Evolutionary conservation across 2,888 invertebrate genomes (phyloP).

Genomic region (Cheilosia scutellata): DNA sequence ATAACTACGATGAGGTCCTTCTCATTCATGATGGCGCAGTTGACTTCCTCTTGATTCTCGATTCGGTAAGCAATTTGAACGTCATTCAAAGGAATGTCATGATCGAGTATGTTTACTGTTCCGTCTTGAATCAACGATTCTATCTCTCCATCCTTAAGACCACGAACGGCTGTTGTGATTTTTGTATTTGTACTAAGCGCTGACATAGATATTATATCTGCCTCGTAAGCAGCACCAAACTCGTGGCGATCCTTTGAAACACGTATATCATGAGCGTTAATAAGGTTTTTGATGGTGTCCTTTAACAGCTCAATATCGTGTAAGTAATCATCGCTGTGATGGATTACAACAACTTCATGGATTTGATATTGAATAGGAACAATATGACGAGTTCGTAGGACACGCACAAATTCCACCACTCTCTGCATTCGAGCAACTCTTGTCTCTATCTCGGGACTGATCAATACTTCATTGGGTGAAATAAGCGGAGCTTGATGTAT

Average conservation of each 20-base stretch:
- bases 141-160: constrained; percentile 89
- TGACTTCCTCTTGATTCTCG: constrained; percentile 82
- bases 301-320: constrained; percentile 90
- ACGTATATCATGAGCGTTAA: constrained; percentile 21
- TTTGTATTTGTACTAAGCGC: not conserved
- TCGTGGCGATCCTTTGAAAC: not conserved
- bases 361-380: constrained; percentile 97
- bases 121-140: constrained; percentile 89
- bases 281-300: constrained; percentile 89
- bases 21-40: constrained; percentile 94
- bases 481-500: constrained; percentile 95
- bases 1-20: constrained; percentile 93
- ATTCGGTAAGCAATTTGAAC: constrained; percentile 87
- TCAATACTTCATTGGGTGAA: constrained; percentile 87
- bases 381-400: constrained; percentile 94
- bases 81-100: constrained; percentile 90
- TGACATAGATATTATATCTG: not conserved
- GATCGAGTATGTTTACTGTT: constrained; percentile 89
- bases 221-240: constrained; percentile 23
- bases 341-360: constrained; percentile 95
- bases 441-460: constrained; percentile 92
- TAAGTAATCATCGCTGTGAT: constrained; percentile 90
- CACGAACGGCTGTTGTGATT: constrained; percentile 87
- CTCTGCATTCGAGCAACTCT: constrained; percentile 95
- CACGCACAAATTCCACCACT: constrained; percentile 94